phyloP scores from a whole-genome alignment of 2,113 vertebrate genomes.

The Mandrillus leucophaeus region DNA sequence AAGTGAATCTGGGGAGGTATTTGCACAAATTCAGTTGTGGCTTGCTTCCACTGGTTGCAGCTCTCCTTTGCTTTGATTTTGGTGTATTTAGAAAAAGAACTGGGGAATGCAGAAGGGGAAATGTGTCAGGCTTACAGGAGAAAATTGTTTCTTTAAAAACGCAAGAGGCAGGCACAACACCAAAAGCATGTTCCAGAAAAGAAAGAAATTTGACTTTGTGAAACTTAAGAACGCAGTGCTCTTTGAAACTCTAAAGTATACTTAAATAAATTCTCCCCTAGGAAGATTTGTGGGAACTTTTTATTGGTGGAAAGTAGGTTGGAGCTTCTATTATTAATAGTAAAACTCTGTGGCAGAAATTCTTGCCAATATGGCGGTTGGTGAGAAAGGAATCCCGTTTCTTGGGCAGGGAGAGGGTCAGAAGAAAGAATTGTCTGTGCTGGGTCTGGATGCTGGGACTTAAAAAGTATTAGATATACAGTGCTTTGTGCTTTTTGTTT shows the following conservation, averaged over 20 bases:
- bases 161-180: background rate
- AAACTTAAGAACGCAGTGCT: background rate
- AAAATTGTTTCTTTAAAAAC: conserved; percentile 35
- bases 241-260: background rate
- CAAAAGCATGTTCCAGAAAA: background rate
- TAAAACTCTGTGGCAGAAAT: background rate
- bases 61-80: background rate
- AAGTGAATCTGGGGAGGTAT: background rate
- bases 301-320: background rate
- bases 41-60: background rate
- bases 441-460: background rate
- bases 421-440: background rate
- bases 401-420: background rate
- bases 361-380: background rate
- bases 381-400: background rate
- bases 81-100: background rate
- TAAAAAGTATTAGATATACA: background rate
- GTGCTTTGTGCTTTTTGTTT: conserved; percentile 15
- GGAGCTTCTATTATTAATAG: background rate
- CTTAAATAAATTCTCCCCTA: background rate
- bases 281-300: conserved; percentile 1
- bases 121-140: background rate
- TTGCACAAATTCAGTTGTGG: background rate
- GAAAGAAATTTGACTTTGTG: background rate
- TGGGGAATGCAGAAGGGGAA: background rate